Conservation (phyloP, 2,797 vertebrate species). For the Threskiornis aethiopicus region DNA sequence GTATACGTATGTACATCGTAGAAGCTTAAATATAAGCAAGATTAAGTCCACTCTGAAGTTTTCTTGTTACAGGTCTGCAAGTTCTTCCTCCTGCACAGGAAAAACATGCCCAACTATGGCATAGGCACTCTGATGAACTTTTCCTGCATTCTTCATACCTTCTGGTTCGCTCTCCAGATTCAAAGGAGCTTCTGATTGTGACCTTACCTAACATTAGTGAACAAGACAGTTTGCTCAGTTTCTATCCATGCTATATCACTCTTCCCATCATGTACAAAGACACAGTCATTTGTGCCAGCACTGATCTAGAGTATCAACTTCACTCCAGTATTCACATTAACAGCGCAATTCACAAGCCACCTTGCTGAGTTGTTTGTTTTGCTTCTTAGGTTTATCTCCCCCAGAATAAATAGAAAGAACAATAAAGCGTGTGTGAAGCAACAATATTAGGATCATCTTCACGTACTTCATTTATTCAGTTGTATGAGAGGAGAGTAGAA, state of each 20-base stretch:
- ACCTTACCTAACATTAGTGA: not conserved
- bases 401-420: not conserved
- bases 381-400: not conserved
- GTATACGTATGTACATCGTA: not conserved
- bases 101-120: not conserved
- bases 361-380: not conserved
- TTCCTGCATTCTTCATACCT: not conserved
- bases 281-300: not conserved
- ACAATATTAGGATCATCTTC: not conserved
- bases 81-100: not conserved
- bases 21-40: not conserved
- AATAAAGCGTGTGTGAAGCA: not conserved
- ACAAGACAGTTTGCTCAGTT: not conserved
- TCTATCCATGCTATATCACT: not conserved
- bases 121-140: not conserved
- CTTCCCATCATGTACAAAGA: not conserved
- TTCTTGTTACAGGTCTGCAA: not conserved
- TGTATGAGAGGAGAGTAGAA: not conserved
- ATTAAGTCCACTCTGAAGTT: not conserved
- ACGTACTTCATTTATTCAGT: not conserved
- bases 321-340: not conserved
- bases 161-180: not conserved
- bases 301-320: not conserved
- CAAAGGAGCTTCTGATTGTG: not conserved
- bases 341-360: not conserved